Conservation (phyloP, 1,140 invertebrate species). For the Drosophila subobscura region DNA sequence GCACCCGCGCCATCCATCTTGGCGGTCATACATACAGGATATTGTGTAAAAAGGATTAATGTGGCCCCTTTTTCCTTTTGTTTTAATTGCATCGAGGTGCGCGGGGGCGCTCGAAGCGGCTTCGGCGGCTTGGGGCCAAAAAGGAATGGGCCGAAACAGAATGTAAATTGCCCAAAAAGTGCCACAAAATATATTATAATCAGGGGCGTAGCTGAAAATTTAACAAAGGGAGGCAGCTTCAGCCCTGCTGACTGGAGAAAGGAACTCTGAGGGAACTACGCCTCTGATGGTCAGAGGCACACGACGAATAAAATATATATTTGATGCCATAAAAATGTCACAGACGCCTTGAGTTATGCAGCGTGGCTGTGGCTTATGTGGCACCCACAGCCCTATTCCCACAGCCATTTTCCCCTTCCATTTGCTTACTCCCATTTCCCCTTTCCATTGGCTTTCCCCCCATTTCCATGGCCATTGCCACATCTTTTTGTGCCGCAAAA, state of each 20-base stretch:
- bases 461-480: constrained; percentile 24
- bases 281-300: constrained; percentile 20
- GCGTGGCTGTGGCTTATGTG: constrained; percentile 68
- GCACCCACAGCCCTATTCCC: constrained; percentile 26
- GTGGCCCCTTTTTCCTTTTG: constrained; percentile 64
- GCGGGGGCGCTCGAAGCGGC: not conserved
- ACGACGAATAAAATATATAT: constrained; percentile 72
- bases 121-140: constrained; percentile 27
- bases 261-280: not conserved
- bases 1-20: constrained; percentile 32
- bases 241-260: too few species aligned
- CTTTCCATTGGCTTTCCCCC: not conserved
- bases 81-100: constrained; percentile 73
- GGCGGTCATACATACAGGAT: constrained; percentile 67
- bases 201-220: constrained; percentile 14
- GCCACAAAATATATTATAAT: constrained; percentile 38
- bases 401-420: constrained; percentile 1
- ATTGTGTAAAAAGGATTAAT: constrained; percentile 82
- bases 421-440: not conserved
- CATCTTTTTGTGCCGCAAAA: constrained; percentile 26
- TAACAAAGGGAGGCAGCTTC: not conserved
- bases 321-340: constrained; percentile 79
- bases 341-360: constrained; percentile 79
- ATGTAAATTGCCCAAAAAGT: constrained; percentile 71
- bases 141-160: constrained; percentile 40